Conservation (phyloP, 2,797 vertebrate genomes). For the Manis javanica region DNA sequence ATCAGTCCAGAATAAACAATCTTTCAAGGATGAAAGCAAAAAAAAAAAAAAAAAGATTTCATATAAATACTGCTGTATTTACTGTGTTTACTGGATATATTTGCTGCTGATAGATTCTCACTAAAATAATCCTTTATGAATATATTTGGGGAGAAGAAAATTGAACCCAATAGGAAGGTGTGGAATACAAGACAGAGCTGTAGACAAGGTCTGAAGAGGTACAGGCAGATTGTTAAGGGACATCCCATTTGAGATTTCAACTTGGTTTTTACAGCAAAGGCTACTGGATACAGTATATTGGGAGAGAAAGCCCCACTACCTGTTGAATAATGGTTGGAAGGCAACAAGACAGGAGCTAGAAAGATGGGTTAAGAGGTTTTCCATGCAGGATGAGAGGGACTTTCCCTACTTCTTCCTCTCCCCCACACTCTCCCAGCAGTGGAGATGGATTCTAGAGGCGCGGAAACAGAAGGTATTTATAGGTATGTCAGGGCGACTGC, state of each 20-base stretch:
- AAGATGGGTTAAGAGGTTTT: neutral
- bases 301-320: rapidly evolving
- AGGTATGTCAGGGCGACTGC: neutral
- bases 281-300: neutral
- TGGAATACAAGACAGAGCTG: too few relatives aligned
- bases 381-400: neutral
- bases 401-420: too few relatives aligned
- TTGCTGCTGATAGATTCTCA: neutral
- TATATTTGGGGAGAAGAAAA: neutral
- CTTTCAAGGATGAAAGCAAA: neutral
- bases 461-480: neutral
- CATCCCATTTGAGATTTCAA: neutral
- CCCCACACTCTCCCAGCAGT: neutral
- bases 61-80: neutral
- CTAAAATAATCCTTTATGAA: neutral
- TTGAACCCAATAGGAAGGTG: neutral
- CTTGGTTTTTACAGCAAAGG: neutral
- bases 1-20: neutral
- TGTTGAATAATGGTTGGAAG: neutral
- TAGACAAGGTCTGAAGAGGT: neutral
- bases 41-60: neutral
- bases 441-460: neutral
- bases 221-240: neutral
- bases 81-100: neutral
- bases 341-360: neutral